Evolutionary conservation across 1,140 invertebrate species (phyloP), one percentile per base, ranked within the genome.

Genomic region (Nixonia krombeini): DNA sequence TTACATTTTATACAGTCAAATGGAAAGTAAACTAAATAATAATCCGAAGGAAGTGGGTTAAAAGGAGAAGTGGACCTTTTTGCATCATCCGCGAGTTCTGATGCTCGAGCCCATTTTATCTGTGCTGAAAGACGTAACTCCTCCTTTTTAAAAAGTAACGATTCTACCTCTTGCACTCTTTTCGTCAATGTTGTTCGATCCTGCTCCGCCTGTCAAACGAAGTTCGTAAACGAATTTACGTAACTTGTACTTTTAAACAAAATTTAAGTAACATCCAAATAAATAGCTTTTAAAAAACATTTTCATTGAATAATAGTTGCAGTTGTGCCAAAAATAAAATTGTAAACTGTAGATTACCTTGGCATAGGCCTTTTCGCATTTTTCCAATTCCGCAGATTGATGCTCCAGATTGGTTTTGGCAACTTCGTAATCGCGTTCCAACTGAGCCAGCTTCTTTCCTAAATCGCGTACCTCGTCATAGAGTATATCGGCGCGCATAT

Each of bases 11-110:
- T n/a, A n/a, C n/a, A 26, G 9, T 26, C 25, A 26, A 26, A 31
- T 31, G 9, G 9, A 8, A 4, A 4, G 10, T 31, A 12, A 31
- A 12, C 8, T 2, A 31, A 31, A 31, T 2, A 4, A 31, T n/a
- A 31, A 31, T 9, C 2, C 8, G 9, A 31, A n/a, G 28, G 2
- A 31, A 31, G 10, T 4, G 8, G 2, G 2, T 4, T 31, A 31
- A 31, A 4, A 31, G 9, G 9, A 31, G 10, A 31, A 2, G 9
- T 31, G 8, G 9, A 94, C 93, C 93, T 91, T 83, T 91, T 90
- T 63, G 92, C 91, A 80, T 95, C 93, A 80, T 95, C 93, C 66
- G 91, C 92, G 63, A 92, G 89, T 78, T 94, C 92, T 15, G 91
- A 89, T 21, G 93, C 93, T 73, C 93, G 91, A 57, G 89, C 91